Evolutionary conservation across 2,888 invertebrate genomes (phyloP), one percentile per base, ranked within the genome.

Genomic region (Drosophila kambysellisi): DNA sequence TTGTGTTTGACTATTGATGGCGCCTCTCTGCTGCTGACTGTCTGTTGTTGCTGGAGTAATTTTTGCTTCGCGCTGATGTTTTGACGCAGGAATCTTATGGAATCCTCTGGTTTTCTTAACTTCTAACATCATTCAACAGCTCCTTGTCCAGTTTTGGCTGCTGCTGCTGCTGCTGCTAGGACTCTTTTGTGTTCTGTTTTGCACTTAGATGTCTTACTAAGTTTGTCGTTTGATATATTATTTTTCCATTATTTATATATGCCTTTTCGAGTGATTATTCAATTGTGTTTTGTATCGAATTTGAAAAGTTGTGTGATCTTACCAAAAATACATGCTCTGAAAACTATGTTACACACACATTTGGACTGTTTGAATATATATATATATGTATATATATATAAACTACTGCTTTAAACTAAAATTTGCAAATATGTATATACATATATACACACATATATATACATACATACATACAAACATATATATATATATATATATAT

Each of bases 51-150:
- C 11, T 52, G 67, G 54, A 51, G 66, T 33, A 62, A 35, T 76
- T 20, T 54, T 59, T 66, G 62, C 43, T 54, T 82, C 74, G 60
- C 81, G 72, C 75, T 88, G 90, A 75, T 74, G 78, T 79, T 91
- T 92, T n/a, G 89, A 80, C 74, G 83, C 74, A 86, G 91, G 87
- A 84, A 90, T 85, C 88, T 92, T 92, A 75, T 91, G 83, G 88
- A 89, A 91, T 83, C 91, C 92, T 88, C 86, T 87, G 57, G 59
- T 74, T 76, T 91, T 92, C 82, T 90, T 92, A 84, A 90, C 82
- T 84, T 92, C 92, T 91, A 92, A 89, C 92, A 92, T 92, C 81
- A 91, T 91, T 91, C 67, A 70, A 70, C 69, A 73, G 82, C 81
- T 82, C 54, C 75, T 73, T 25, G 17, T 52, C 43, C 53, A 64